Evolutionary conservation across 2,797 vertebrate species (phyloP).

Genomic region (Urophycis tenuis): DNA sequence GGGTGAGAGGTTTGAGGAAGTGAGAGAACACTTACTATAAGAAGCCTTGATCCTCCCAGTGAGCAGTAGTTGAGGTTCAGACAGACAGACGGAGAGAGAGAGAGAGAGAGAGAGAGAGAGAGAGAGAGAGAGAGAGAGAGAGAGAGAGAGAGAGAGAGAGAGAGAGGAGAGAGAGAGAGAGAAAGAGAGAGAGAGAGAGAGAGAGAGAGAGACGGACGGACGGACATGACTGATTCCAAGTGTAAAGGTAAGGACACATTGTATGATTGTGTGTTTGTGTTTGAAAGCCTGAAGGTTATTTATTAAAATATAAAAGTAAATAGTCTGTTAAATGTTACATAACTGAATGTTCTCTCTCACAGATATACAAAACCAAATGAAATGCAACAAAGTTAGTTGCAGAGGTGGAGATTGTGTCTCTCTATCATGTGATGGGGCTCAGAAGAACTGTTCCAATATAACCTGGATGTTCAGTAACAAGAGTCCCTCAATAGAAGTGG

Average conservation of each 20-base stretch:
- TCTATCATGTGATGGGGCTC: slow-evolving; percentile 13
- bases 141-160: neutral
- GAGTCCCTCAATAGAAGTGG: neutral
- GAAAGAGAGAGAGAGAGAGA: neutral
- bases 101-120: neutral
- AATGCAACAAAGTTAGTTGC: neutral
- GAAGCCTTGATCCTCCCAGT: neutral
- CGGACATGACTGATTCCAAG: neutral
- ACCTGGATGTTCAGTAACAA: neutral
- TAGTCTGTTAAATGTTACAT: neutral
- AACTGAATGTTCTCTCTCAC: neutral
- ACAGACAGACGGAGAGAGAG: neutral
- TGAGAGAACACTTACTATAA: neutral
- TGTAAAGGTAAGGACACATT: neutral
- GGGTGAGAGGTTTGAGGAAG: neutral
- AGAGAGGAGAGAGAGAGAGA: neutral
- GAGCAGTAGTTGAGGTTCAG: neutral
- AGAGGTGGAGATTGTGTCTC: slow-evolving; percentile 11
- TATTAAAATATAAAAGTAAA: neutral
- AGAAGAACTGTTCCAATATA: neutral
- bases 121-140: neutral
- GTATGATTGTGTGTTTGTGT: neutral
- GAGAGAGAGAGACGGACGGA: neutral
- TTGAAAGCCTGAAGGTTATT: neutral
- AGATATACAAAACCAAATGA: neutral